Base-by-base conservation (phyloP, 2,797 vertebrate species). In the Sternarchorhynchus goeldii region DNA sequence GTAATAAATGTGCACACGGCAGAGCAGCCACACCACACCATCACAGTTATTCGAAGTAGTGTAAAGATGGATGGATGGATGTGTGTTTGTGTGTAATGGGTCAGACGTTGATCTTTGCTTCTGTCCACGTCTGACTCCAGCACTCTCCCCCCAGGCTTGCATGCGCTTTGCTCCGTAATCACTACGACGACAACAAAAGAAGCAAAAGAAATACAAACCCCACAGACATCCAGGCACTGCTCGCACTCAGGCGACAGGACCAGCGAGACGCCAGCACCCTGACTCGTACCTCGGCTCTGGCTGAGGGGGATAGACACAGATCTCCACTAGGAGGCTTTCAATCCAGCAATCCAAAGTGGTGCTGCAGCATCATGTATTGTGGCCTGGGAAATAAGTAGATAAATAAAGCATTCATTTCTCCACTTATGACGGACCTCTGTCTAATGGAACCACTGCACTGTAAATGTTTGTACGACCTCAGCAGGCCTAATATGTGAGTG, bases 51-150 rank as follows among this genome's bases (percentile, higher is more conserved):
- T 39, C 4, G 10, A 45, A 45, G 10, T 45, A 36, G 25, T 25
- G 25, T 25, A 25, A 25, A 25, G 25, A 25, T 36, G 34, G 4
- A 7, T 36, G 34, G 4, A 7, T 36, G 34, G 4, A 6, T 36
- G 34, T 36, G 34, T 36, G 34, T 36, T 4, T 36, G 34, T 36
- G 34, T 36, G 34, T 36, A 7, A 4, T 0, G 4, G 34, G 4
- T 4, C 6, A 76, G 50, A 68, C 32, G 65, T 59, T 59, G 50
- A 10, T 39, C 50, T 57, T 25, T n/a, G 25, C 25, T 16, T 76
- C 31, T 65, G 14, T 6, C 18, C 18, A 31, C 39, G 39, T 41
- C 39, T 45, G 65, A 25, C 16, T 32, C n/a, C 45, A 32, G 65
- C 14, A 14, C 21, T 14, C 45, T 67, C n/a, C 50, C 20, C 32